These are phyloP conservation scores for Rapana venosa DNA, from an alignment of 2,888 invertebrate species.

Conservation along the genomic window DNA sequence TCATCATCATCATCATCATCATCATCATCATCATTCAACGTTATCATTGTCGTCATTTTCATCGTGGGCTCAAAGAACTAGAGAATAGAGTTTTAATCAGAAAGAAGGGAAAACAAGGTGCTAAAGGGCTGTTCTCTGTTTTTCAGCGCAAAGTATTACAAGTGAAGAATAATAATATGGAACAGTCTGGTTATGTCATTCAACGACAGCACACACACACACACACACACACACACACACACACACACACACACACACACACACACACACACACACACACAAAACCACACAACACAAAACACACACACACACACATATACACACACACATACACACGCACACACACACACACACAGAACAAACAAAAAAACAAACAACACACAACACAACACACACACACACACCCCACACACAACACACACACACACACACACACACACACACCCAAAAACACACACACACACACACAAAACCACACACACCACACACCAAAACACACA, in stretches of 20 bases:
- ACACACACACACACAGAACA: neutral
- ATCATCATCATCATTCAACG: too few species aligned
- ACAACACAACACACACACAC: neutral
- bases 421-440: neutral
- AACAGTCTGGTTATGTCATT: too few species aligned
- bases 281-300: neutral
- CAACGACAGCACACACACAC: too few species aligned
- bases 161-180: too few species aligned
- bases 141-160: too few species aligned
- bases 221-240: constrained; percentile 17
- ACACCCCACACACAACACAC: neutral
- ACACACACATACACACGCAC: neutral
- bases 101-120: too few species aligned
- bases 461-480: neutral
- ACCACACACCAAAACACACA: neutral
- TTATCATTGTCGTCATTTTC: too few species aligned
- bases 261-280: constrained; percentile 17
- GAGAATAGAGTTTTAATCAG: too few species aligned
- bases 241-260: constrained; percentile 14
- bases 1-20: neutral
- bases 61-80: too few species aligned
- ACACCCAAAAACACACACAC: neutral
- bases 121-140: too few species aligned
- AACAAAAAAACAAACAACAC: too few species aligned
- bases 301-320: constrained; percentile 1